A percentile compares a stretch with the other conserved stretches of the same genome.
Conservation (phyloP, 2,113 vertebrate genomes). For the Phylloscopus trochiloides region DNA sequence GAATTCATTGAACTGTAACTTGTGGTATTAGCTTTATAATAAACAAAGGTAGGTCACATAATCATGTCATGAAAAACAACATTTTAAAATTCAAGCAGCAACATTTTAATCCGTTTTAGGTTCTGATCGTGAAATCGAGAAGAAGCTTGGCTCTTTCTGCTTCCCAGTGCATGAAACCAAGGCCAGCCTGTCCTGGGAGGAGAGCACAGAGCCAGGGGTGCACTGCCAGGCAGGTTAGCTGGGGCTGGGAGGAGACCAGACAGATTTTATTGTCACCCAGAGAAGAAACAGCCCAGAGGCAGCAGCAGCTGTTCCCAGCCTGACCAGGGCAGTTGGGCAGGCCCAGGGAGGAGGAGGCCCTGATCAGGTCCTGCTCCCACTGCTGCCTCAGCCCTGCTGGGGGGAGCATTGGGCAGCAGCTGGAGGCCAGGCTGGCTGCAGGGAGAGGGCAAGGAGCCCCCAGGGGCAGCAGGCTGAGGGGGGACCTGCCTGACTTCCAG, state of each 20-base stretch:
- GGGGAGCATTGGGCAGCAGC: not conserved
- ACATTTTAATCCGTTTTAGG: not conserved
- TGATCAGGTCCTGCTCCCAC: not conserved
- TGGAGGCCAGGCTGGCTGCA: not conserved
- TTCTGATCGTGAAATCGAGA: not conserved
- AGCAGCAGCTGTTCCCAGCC: not conserved
- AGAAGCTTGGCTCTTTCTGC: not conserved
- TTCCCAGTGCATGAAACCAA: not conserved
- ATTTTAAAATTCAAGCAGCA: not conserved
- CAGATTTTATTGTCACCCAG: not conserved
- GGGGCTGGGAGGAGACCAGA: not conserved
- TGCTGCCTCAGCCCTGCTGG: not conserved
- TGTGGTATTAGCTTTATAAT: slow-evolving; percentile 78
- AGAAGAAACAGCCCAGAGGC: not conserved
- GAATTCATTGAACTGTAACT: slow-evolving; percentile 83
- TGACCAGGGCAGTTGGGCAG: not conserved
- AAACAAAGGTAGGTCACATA: slow-evolving; percentile 83
- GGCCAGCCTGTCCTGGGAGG: not conserved
- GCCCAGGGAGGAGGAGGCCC: rapidly evolving
- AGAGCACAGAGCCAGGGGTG: not conserved
- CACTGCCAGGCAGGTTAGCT: not conserved
- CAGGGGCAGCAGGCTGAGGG: not conserved
- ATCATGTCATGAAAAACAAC: slow-evolving; percentile 45
- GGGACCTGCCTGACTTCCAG: not conserved
- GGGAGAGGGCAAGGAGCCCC: rapidly evolving